Percentiles rank a stretch among this genome's conserved stretches.
Evolutionary conservation across 2,113 vertebrate species (phyloP).

Genomic region (Thymallus thymallus): DNA sequence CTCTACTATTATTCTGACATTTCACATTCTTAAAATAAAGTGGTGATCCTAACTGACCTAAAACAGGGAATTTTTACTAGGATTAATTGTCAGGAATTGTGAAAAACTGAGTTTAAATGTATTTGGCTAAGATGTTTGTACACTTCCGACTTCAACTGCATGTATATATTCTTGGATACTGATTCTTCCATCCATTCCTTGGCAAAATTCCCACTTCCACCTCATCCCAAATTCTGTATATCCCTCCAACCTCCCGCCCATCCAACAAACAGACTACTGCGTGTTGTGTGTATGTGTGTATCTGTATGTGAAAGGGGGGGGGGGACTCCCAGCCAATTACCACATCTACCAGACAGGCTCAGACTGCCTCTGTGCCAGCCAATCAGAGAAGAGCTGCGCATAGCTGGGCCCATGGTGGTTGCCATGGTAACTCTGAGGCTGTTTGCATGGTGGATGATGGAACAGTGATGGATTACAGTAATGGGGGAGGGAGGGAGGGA

Average conservation of each 20-base stretch:
- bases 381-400: conserved; percentile 73
- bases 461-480: conserved; percentile 80
- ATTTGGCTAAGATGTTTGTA: no score
- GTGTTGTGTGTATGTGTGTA: not conserved
- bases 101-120: no score
- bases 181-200: conserved; percentile 56
- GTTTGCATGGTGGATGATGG: conserved; percentile 81
- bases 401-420: conserved; percentile 82
- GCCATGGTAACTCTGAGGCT: conserved; percentile 79
- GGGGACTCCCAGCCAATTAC: conserved; percentile 81
- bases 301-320: not conserved
- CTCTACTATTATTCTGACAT: no score
- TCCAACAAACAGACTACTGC: conserved; percentile 23
- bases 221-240: conserved; percentile 57
- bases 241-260: conserved; percentile 32
- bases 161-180: conserved; percentile 28
- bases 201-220: conserved; percentile 44
- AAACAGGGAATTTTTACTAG: no score
- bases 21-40: no score
- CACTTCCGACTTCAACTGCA: no score
- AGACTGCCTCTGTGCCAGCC: conserved; percentile 75
- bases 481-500: conserved; percentile 62
- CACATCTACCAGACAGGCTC: conserved; percentile 77
- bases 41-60: no score
- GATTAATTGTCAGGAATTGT: no score